These are phyloP conservation scores for Gonioctena quinquepunctata DNA, from an alignment of 1,140 invertebrate genomes.

Conservation along the genomic window DNA sequence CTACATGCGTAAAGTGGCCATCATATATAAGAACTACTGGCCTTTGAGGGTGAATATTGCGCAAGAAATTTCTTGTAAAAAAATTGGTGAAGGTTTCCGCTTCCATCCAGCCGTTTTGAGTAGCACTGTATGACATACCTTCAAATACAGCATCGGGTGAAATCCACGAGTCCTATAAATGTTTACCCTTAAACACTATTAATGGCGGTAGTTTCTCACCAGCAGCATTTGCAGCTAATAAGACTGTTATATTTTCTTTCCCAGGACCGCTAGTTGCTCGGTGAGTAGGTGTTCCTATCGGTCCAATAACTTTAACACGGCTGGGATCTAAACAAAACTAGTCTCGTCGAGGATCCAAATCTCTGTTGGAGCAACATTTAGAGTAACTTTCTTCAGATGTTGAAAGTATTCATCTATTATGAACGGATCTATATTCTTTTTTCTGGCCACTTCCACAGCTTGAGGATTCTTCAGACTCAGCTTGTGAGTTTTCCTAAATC, in stretches of 20 bases:
- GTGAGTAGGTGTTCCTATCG: slow-evolving; percentile 36
- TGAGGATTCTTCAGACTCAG: slow-evolving; percentile 8
- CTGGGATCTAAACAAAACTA: slow-evolving; percentile 40
- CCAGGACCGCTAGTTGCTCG: slow-evolving; percentile 45
- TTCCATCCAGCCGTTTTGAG: slow-evolving; percentile 45
- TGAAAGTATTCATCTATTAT: slow-evolving; percentile 46
- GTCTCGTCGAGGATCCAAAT: slow-evolving; percentile 52
- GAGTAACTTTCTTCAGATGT: slow-evolving; percentile 31
- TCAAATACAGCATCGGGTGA: slow-evolving; percentile 41
- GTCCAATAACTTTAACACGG: slow-evolving; percentile 50
- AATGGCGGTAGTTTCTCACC: slow-evolving; percentile 50
- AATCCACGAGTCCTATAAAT: slow-evolving; percentile 35
- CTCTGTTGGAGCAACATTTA: slow-evolving; percentile 32
- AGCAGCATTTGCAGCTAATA: slow-evolving; percentile 45
- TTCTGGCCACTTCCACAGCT: slow-evolving; percentile 12
- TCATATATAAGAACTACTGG: slow-evolving; percentile 50
- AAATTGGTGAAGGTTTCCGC: slow-evolving; percentile 31
- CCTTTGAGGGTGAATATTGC: slow-evolving; percentile 30
- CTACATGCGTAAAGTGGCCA: slow-evolving; percentile 49
- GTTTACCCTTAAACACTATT: slow-evolving; percentile 48
- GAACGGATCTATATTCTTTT: slow-evolving; percentile 36
- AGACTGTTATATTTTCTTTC: slow-evolving; percentile 52
- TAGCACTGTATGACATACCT: slow-evolving; percentile 45
- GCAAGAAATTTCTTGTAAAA: slow-evolving; percentile 47
- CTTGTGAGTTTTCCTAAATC: slow-evolving; percentile 37